phyloP scores from a whole-genome alignment of 2,113 vertebrate species.

The Cichladusa arquata region DNA sequence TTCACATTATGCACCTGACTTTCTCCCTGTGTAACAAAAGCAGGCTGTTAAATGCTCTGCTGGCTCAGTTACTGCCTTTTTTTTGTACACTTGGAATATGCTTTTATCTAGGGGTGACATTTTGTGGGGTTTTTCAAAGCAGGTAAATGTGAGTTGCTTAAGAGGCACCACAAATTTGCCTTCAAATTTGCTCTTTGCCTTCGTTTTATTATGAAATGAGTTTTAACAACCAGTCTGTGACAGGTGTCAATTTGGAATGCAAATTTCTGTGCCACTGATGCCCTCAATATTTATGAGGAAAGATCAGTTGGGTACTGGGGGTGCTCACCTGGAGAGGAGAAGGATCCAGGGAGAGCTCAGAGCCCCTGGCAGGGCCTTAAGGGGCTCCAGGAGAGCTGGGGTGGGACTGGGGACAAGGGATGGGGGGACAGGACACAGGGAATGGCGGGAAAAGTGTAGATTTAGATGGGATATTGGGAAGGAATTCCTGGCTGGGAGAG shows the following conservation, averaged over 20 bases:
- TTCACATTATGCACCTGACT: background rate
- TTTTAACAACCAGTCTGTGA: background rate
- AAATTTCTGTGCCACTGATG: background rate
- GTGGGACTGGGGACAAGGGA: background rate
- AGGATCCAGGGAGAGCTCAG: background rate
- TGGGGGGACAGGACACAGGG: background rate
- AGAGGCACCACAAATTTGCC: background rate
- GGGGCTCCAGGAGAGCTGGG: background rate
- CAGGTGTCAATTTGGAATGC: background rate
- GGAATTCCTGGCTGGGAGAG: background rate
- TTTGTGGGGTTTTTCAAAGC: background rate
- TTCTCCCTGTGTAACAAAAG: background rate
- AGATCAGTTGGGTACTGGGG: background rate
- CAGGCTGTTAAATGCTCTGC: background rate
- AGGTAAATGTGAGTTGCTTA: background rate
- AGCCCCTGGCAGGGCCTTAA: background rate
- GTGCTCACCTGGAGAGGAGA: background rate
- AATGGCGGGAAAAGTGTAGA: fast-evolving
- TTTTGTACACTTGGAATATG: background rate
- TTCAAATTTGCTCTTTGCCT: background rate
- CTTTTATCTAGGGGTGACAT: background rate
- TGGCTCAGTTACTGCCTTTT: background rate
- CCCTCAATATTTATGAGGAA: background rate
- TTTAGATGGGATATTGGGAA: background rate
- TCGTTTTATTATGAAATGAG: background rate